Conservation (phyloP, 2,797 vertebrate species). For the Anniella stebbinsi region DNA sequence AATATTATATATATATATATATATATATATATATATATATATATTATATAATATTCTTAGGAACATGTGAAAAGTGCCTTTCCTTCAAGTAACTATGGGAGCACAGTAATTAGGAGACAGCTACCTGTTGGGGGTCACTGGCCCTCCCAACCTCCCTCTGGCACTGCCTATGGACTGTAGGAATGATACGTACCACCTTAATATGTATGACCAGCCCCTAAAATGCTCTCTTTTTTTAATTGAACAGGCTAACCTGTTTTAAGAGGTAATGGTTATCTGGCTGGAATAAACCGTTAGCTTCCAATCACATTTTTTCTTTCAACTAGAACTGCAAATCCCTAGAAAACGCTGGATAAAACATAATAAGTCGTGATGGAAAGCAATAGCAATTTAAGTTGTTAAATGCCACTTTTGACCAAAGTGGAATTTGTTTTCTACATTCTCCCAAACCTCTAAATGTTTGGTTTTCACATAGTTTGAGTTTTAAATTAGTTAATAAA, state of each 20-base stretch:
- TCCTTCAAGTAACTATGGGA: background rate
- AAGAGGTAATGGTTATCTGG: background rate
- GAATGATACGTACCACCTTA: background rate
- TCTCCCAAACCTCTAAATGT: constrained; percentile 63
- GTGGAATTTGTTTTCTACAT: constrained; percentile 77
- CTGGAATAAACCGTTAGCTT: background rate
- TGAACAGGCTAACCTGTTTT: background rate
- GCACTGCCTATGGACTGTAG: background rate
- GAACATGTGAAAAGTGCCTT: background rate
- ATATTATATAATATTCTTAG: too few species aligned
- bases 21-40: too few species aligned
- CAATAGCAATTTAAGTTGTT: background rate
- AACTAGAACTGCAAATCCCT: background rate
- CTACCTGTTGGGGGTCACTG: background rate
- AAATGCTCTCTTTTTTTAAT: background rate
- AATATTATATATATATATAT: too few species aligned
- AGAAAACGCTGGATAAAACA: background rate
- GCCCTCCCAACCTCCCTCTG: background rate
- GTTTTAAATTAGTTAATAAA: constrained; percentile 77
- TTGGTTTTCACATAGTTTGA: constrained; percentile 68
- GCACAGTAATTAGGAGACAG: background rate
- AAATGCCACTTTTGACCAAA: constrained; percentile 27
- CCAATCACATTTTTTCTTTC: background rate
- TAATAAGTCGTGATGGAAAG: background rate
- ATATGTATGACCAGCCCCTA: background rate